A percentile compares a stretch with the other conserved stretches of the same genome.
Conservation (phyloP, 2,888 invertebrate genomes). For the Limenitis camilla region DNA sequence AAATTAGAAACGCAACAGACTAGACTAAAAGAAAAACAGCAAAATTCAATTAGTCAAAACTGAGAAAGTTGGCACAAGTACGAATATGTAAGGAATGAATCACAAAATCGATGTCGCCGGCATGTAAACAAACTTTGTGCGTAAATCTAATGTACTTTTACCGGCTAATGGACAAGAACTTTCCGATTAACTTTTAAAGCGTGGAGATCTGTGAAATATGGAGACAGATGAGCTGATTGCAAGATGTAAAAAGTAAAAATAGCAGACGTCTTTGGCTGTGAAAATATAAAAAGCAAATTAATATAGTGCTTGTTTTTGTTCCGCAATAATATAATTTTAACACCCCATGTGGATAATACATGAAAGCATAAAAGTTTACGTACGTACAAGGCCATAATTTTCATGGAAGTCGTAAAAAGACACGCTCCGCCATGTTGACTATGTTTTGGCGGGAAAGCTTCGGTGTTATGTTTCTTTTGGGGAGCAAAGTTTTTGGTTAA, state of each 20-base stretch:
- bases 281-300: not conserved
- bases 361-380: constrained; percentile 58
- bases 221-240: not conserved
- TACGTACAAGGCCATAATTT: constrained; percentile 59
- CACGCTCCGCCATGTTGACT: constrained; percentile 56
- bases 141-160: constrained; percentile 28
- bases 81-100: constrained; percentile 31
- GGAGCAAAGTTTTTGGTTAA: constrained; percentile 5
- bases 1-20: too few species aligned
- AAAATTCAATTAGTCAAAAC: constrained; percentile 15
- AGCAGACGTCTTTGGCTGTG: not conserved
- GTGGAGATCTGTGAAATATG: constrained; percentile 9
- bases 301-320: constrained; percentile 33
- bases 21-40: constrained; percentile 1
- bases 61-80: constrained; percentile 27
- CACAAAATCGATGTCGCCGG: constrained; percentile 41
- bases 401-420: constrained; percentile 64
- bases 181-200: constrained; percentile 19
- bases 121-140: constrained; percentile 35
- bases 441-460: constrained; percentile 54
- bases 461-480: constrained; percentile 17
- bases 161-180: constrained; percentile 27
- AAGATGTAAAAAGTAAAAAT: not conserved
- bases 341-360: constrained; percentile 36
- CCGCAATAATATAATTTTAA: constrained; percentile 43